Conservation (phyloP, 2,113 vertebrate species). For the Scomber japonicus region DNA sequence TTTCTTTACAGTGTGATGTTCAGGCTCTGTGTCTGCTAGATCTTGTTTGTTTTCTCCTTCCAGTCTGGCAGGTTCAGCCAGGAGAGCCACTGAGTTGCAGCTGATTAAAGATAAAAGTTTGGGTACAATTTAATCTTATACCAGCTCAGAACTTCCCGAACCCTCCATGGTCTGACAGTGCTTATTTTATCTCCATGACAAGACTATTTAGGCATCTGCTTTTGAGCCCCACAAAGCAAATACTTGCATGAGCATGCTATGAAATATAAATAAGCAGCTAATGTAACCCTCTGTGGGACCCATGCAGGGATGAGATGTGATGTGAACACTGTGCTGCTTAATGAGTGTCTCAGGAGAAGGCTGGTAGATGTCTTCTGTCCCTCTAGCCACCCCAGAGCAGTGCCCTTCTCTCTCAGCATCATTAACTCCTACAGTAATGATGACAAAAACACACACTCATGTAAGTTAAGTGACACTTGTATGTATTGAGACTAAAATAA, state of each 20-base stretch:
- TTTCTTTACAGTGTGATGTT: not conserved
- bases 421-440: slow-evolving; percentile 78
- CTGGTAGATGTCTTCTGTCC: slow-evolving; percentile 73
- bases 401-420: slow-evolving; percentile 71
- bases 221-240: slow-evolving; percentile 30
- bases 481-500: slow-evolving; percentile 34
- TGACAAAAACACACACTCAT: slow-evolving; percentile 61
- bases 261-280: slow-evolving; percentile 55
- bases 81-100: not conserved
- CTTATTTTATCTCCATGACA: slow-evolving; percentile 31
- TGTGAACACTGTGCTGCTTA: slow-evolving; percentile 64
- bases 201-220: slow-evolving; percentile 35
- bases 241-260: slow-evolving; percentile 15
- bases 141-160: slow-evolving; percentile 7
- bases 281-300: slow-evolving; percentile 32
- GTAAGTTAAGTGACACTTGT: slow-evolving; percentile 61
- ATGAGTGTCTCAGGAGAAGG: slow-evolving; percentile 76
- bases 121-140: not conserved
- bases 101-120: not conserved
- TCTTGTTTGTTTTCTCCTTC: not conserved
- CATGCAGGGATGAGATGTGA: slow-evolving; percentile 40
- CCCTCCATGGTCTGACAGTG: not conserved
- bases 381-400: slow-evolving; percentile 63
- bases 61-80: not conserved
- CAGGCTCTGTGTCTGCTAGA: not conserved